Evolutionary conservation across 1,140 invertebrate species (phyloP).

Genomic region (Gerris buenoi): DNA sequence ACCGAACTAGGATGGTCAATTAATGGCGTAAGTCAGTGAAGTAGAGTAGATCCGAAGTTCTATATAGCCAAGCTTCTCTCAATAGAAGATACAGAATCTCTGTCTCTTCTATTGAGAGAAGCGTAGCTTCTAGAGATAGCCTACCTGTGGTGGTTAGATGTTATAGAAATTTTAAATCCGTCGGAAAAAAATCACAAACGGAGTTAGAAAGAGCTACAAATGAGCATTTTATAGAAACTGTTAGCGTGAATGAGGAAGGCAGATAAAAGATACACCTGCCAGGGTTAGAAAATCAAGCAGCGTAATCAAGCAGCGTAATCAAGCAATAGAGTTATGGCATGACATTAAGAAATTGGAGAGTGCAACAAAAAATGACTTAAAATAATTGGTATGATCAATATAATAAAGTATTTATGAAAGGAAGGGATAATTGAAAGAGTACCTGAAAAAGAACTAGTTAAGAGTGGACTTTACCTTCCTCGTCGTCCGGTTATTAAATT

Average conservation of each 20-base stretch:
- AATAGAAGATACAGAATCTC: neutral
- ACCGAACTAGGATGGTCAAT: neutral
- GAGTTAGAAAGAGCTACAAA: neutral
- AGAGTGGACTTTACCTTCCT: neutral
- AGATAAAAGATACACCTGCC: neutral
- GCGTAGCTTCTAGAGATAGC: too few species aligned
- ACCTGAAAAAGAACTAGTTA: neutral
- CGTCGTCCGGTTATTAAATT: neutral
- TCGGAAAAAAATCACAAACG: neutral
- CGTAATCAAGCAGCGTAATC: neutral
- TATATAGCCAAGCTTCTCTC: neutral
- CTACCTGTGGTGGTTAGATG: neutral
- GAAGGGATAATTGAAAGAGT: neutral
- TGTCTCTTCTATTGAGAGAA: too few species aligned
- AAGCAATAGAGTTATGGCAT: neutral
- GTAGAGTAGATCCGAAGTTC: neutral
- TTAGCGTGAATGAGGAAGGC: neutral
- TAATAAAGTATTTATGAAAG: neutral
- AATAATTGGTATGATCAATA: neutral
- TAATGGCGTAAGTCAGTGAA: neutral
- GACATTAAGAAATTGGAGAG: neutral
- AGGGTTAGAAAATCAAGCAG: neutral
- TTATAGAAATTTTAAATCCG: neutral
- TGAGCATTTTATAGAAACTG: neutral
- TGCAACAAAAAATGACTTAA: neutral